phyloP scores from a whole-genome alignment of 2,888 invertebrate species.

The Leptinotarsa peninsularis region DNA sequence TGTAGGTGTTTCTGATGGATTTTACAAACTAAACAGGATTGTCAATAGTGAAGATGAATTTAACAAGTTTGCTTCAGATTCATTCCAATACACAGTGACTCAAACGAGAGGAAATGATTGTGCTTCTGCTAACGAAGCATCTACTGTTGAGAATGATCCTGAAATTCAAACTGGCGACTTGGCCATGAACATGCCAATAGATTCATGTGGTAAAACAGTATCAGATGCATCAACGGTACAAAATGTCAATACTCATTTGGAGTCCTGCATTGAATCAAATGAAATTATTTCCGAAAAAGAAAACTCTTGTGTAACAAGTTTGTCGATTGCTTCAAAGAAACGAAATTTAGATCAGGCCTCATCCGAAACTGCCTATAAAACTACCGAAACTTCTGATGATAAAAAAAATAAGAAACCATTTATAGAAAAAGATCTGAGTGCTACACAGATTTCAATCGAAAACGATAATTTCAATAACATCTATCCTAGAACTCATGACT shows the following conservation, averaged over 20 bases:
- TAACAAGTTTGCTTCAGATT: neutral
- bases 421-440: neutral
- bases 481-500: too few species aligned
- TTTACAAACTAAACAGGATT: neutral
- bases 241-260: neutral
- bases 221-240: constrained; percentile 4
- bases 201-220: neutral
- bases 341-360: constrained; percentile 23
- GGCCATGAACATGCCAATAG: neutral
- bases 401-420: neutral
- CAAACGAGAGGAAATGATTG: neutral
- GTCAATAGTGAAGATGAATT: neutral
- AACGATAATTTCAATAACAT: neutral
- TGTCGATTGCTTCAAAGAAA: constrained; percentile 40
- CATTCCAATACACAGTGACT: neutral
- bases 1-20: neutral
- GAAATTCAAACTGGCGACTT: neutral
- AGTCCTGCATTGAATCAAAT: neutral
- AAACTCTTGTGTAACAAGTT: constrained; percentile 24
- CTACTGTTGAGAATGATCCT: neutral
- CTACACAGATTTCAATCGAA: neutral
- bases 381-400: neutral
- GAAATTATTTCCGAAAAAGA: neutral
- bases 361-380: constrained; percentile 1
- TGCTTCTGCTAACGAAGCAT: neutral